Evolutionary conservation across 2,888 invertebrate genomes (phyloP).

Genomic region (Diachrysia chrysitis): DNA sequence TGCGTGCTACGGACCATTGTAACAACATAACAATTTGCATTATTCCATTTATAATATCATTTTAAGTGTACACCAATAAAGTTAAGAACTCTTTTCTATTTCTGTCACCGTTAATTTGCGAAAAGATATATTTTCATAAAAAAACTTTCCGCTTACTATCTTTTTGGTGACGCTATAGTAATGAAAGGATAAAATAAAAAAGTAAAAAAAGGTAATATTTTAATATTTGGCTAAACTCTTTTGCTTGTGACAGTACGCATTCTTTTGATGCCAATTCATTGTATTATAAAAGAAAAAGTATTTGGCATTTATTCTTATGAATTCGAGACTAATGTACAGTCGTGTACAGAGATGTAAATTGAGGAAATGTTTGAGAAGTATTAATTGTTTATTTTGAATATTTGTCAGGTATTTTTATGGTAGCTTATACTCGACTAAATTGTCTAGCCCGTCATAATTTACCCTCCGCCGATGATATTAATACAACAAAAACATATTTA

Average conservation of each 20-base stretch:
- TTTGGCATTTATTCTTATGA: conserved; percentile 75
- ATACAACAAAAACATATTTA: conserved; percentile 11
- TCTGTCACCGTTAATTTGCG: conserved; percentile 14
- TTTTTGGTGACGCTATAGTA: conserved; percentile 7
- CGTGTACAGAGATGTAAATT: conserved; percentile 33
- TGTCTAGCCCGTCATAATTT: conserved; percentile 10
- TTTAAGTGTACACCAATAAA: conserved; percentile 40
- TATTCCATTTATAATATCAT: conserved; percentile 42
- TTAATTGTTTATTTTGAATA: conserved; percentile 42
- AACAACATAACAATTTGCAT: conserved; percentile 50
- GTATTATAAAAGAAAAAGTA: conserved; percentile 56
- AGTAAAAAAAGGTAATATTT: too few species aligned
- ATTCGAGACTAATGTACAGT: conserved; percentile 63
- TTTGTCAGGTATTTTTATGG: conserved; percentile 31
- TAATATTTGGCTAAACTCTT: conserved; percentile 50
- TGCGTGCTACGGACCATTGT: conserved; percentile 33
- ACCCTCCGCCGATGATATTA: conserved; percentile 9
- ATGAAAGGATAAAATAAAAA: conserved; percentile 2
- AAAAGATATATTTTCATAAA: background rate
- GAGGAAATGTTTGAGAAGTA: conserved; percentile 34
- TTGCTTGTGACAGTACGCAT: conserved; percentile 63
- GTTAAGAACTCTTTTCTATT: conserved; percentile 27
- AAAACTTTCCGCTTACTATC: conserved; percentile 6
- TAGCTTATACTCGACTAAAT: conserved; percentile 21
- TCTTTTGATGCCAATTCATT: conserved; percentile 64